These are phyloP conservation scores for Parapristionchus giblindavisi DNA, from an alignment of 2,888 invertebrate genomes.

Conservation along the genomic window DNA sequence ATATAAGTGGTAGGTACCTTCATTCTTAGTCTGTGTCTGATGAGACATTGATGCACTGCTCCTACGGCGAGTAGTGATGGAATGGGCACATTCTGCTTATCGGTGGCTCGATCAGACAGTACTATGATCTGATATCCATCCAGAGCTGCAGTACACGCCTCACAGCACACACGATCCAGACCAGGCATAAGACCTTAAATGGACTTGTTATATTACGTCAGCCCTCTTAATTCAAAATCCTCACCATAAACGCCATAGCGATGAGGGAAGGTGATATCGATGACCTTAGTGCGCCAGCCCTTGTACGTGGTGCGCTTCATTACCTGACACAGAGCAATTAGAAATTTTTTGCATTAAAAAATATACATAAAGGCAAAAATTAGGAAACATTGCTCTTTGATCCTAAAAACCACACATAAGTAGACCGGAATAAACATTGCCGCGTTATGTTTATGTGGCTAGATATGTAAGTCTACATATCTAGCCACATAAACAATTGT, in stretches of 20 bases:
- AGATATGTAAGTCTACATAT: too few relatives aligned
- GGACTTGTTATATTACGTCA: neutral
- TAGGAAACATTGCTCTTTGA: too few relatives aligned
- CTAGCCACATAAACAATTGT: too few relatives aligned
- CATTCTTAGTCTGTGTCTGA: constrained; percentile 92
- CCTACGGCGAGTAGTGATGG: constrained; percentile 86
- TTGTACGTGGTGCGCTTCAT: constrained; percentile 84
- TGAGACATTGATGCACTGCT: constrained; percentile 92
- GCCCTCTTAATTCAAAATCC: neutral
- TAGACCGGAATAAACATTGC: too few relatives aligned
- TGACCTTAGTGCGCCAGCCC: constrained; percentile 84
- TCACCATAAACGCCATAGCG: constrained; percentile 75
- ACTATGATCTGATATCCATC: constrained; percentile 85
- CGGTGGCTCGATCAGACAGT: constrained; percentile 79
- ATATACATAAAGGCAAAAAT: neutral
- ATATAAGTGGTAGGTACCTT: too few relatives aligned
- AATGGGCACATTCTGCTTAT: constrained; percentile 71
- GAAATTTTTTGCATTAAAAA: neutral
- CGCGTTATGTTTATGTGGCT: too few relatives aligned
- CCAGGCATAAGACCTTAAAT: constrained; percentile 80
- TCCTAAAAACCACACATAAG: too few relatives aligned
- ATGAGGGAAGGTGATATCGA: constrained; percentile 88
- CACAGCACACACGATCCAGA: constrained; percentile 82
- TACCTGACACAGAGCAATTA: constrained; percentile 49
- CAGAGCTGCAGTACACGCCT: constrained; percentile 83